phyloP scores from a whole-genome alignment of 2,888 invertebrate species.

The Eulithis testata region DNA sequence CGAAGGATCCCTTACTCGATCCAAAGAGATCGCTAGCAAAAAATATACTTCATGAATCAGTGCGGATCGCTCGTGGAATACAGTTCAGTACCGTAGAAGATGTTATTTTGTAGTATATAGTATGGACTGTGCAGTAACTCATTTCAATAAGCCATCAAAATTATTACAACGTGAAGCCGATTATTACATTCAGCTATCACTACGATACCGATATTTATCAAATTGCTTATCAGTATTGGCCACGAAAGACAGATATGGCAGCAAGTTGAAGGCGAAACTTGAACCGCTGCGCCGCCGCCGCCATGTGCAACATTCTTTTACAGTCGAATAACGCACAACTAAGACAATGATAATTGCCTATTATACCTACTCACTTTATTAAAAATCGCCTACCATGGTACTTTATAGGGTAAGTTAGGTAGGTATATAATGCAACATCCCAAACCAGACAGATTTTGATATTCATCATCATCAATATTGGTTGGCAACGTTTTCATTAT shows the following conservation, averaged over 20 bases:
- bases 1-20: conserved; percentile 23
- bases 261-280: conserved; percentile 45
- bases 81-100: not conserved
- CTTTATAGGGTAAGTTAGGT: too few relatives aligned
- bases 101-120: too few relatives aligned
- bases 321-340: too few relatives aligned
- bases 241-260: conserved; percentile 46
- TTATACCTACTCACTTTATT: too few relatives aligned
- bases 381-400: too few relatives aligned
- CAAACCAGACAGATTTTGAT: too few relatives aligned
- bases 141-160: not conserved
- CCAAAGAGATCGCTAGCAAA: conserved; percentile 40
- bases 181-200: conserved; percentile 53
- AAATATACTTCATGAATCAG: conserved; percentile 33
- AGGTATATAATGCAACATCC: too few relatives aligned
- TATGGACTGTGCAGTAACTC: not conserved
- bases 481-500: too few relatives aligned
- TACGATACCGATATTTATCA: conserved; percentile 55
- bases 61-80: conserved; percentile 1
- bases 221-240: conserved; percentile 60
- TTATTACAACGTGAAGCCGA: conserved; percentile 57
- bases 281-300: not conserved
- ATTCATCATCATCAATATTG: too few relatives aligned
- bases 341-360: too few relatives aligned
- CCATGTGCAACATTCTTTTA: conserved; percentile 5